A percentile compares a stretch with the other conserved stretches of the same genome.
phyloP scores from a whole-genome alignment of 2,888 invertebrate genomes.

The Megastigmus dorsalis region DNA sequence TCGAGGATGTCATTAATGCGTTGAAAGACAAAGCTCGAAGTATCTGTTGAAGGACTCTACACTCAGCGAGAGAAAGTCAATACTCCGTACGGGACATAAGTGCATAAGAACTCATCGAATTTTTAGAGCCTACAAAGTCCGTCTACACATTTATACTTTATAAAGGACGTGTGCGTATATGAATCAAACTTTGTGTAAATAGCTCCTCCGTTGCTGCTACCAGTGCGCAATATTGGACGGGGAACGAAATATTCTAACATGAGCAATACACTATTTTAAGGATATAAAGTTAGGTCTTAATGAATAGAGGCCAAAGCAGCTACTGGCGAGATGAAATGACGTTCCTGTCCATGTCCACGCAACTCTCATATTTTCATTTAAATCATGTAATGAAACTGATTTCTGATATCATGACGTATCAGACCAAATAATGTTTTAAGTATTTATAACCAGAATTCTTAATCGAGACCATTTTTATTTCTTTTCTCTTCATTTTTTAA shows the following conservation, averaged over 20 bases:
- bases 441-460: constrained; percentile 29
- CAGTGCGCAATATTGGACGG: constrained; percentile 15
- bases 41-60: constrained; percentile 52
- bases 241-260: constrained; percentile 44
- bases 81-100: constrained; percentile 56
- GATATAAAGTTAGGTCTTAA: constrained; percentile 46
- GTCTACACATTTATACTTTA: constrained; percentile 45
- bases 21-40: constrained; percentile 43
- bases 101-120: constrained; percentile 54
- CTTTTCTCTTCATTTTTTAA: constrained; percentile 27
- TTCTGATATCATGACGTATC: constrained; percentile 72
- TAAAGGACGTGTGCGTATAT: constrained; percentile 40
- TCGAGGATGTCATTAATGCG: constrained; percentile 35
- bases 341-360: constrained; percentile 47
- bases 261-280: constrained; percentile 52
- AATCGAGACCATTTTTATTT: constrained; percentile 28
- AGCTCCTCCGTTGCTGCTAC: constrained; percentile 36
- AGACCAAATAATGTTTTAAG: constrained; percentile 58
- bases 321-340: constrained; percentile 49
- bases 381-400: constrained; percentile 10
- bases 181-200: constrained; percentile 54
- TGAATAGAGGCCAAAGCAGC: constrained; percentile 50
- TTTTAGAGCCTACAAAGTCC: constrained; percentile 50
- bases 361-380: constrained; percentile 22
- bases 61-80: constrained; percentile 42